phyloP scores from a whole-genome alignment of 2,113 vertebrate species.

The Leptocoma aspasia region DNA sequence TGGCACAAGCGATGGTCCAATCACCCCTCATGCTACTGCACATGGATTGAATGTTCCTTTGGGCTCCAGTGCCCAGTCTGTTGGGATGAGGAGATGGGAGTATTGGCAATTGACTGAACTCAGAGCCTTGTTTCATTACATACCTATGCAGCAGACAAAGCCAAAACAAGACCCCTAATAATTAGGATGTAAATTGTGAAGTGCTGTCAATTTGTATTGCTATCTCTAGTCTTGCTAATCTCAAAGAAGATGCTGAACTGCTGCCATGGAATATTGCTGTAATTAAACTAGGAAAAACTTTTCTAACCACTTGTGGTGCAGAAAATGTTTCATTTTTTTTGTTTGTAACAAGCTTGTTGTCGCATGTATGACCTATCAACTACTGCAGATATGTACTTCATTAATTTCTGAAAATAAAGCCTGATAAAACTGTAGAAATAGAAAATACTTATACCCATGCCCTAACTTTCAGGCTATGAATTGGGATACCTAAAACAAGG shows the following conservation, averaged over 20 bases:
- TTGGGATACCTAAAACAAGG: neutral
- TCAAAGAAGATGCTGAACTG: neutral
- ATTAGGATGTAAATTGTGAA: neutral
- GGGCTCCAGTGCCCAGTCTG: rapidly evolving
- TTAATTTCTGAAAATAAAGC: neutral
- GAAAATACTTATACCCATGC: neutral
- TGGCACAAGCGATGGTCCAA: neutral
- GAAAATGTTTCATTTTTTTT: neutral
- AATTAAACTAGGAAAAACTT: neutral
- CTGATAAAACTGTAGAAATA: neutral
- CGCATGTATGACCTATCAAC: neutral
- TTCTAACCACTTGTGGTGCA: neutral
- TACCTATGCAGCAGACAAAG: neutral
- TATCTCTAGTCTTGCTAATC: neutral
- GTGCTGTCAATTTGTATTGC: neutral
- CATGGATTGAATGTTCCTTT: neutral
- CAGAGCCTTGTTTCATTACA: neutral
- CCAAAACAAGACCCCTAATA: neutral
- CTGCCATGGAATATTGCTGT: neutral
- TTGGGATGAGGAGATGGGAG: rapidly evolving
- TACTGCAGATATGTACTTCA: neutral
- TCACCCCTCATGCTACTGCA: neutral
- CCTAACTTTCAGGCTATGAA: neutral
- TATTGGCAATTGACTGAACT: neutral
- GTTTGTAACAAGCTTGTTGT: neutral